Conservation (phyloP, 2,797 vertebrate genomes). For the Botia almorhae region DNA sequence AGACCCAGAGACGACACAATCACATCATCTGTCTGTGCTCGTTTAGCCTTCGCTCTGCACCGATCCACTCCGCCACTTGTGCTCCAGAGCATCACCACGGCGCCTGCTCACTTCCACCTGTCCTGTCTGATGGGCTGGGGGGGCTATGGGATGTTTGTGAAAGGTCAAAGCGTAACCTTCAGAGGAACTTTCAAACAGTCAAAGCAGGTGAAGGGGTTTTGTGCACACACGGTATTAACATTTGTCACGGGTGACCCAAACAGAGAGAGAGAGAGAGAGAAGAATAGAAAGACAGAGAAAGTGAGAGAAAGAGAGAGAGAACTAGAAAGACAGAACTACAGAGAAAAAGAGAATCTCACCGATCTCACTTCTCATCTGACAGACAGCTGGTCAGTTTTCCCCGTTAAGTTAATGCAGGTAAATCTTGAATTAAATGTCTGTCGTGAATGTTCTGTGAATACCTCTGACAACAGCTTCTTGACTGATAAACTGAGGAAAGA, state of each 20-base stretch:
- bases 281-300: no score
- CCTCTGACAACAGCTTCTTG: neutral
- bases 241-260: no score
- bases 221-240: neutral
- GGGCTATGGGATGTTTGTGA: neutral
- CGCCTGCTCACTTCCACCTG: constrained; percentile 62
- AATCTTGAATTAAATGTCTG: neutral
- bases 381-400: neutral
- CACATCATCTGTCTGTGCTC: constrained; percentile 39
- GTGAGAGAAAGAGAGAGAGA: no score
- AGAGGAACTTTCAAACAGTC: neutral
- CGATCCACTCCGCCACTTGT: constrained; percentile 49
- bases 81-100: constrained; percentile 66
- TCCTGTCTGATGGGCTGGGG: constrained; percentile 17
- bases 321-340: no score
- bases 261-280: no score
- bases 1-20: constrained; percentile 24
- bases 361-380: neutral
- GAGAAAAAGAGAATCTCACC: no score
- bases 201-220: neutral
- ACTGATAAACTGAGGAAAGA: neutral
- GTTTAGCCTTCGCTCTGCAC: constrained; percentile 33
- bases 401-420: neutral
- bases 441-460: neutral
- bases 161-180: neutral